Percentiles rank a stretch among this genome's conserved stretches.
Evolutionary conservation across 2,113 vertebrate species (phyloP).

Genomic region (Callipepla squamata): DNA sequence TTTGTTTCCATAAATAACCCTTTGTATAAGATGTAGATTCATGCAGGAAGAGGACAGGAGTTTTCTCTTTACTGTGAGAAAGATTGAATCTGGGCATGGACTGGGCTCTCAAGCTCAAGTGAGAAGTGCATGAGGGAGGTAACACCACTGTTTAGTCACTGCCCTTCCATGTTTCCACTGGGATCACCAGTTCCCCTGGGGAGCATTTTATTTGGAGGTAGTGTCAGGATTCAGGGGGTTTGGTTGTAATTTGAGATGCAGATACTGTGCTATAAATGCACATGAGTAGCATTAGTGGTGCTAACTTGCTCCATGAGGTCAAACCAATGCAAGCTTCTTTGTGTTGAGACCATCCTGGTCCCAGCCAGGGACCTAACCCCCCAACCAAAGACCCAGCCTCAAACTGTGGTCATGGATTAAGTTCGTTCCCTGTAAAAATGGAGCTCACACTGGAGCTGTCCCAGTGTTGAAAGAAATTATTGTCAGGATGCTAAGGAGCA

Average conservation of each 20-base stretch:
- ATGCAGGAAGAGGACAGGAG: neutral
- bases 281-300: neutral
- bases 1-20: neutral
- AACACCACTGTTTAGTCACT: neutral
- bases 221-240: neutral
- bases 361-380: no score
- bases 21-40: fast-evolving
- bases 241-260: neutral
- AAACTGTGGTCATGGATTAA: neutral
- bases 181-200: neutral
- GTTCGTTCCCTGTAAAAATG: neutral
- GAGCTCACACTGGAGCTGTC: fast-evolving
- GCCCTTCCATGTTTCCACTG: neutral
- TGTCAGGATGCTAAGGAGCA: neutral
- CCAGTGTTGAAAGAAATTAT: neutral
- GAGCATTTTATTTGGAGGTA: neutral
- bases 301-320: neutral
- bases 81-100: neutral
- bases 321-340: neutral
- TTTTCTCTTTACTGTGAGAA: neutral
- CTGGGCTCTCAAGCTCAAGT: neutral
- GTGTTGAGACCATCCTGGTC: no score
- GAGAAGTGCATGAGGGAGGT: neutral
- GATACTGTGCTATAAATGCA: neutral
- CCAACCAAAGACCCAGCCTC: no score